Conservation (phyloP, 2,113 vertebrate genomes). For the Ceyx margarethae region DNA sequence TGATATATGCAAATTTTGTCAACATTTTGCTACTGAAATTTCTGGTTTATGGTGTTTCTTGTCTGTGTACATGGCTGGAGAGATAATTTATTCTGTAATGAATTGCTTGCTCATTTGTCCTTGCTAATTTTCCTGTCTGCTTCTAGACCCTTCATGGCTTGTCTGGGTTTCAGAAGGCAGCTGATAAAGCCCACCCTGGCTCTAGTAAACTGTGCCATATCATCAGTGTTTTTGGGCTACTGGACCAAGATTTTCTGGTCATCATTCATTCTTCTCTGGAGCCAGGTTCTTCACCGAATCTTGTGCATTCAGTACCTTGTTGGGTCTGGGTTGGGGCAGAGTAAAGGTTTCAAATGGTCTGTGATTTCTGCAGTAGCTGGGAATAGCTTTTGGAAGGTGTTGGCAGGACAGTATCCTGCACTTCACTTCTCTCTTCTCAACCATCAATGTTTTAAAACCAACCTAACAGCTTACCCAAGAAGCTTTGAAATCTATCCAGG, state of each 20-base stretch:
- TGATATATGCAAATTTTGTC: background rate
- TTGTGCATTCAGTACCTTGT: background rate
- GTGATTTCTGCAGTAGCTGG: background rate
- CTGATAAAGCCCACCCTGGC: background rate
- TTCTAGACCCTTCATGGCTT: background rate
- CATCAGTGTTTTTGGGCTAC: background rate
- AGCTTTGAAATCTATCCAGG: background rate
- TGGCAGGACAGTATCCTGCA: background rate
- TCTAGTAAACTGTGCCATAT: background rate
- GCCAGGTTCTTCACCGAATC: background rate
- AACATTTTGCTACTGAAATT: background rate
- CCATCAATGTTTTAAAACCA: background rate
- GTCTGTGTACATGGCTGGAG: background rate
- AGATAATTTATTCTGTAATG: background rate
- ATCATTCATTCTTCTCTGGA: background rate
- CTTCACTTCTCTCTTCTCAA: background rate
- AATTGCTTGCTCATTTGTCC: background rate
- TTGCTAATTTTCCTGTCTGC: background rate
- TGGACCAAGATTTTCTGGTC: background rate
- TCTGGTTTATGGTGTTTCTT: background rate
- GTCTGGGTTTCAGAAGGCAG: background rate
- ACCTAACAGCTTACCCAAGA: background rate
- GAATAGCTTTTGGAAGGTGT: background rate
- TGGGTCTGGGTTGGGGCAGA: background rate
- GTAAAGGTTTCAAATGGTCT: background rate